Evolutionary conservation across 2,888 invertebrate species (phyloP), one percentile per base, ranked within the genome.

Genomic region (Toxonevra muliebris): DNA sequence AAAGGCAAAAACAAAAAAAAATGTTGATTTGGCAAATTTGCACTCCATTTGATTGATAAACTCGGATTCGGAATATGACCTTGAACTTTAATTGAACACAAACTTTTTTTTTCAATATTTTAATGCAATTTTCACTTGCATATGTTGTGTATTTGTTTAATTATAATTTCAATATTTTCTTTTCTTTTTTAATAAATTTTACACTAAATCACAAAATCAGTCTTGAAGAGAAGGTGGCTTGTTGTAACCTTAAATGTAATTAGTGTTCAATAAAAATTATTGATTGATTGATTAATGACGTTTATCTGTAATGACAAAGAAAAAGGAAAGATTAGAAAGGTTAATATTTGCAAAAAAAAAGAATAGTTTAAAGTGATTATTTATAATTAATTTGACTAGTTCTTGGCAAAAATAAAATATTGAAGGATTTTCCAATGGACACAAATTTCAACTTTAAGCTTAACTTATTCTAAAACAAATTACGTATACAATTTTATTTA

Each of bases 11-110:
- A 68, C 64, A 60, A 68, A 71, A 75, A 73, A 74, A 71, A 61
- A 75, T 73, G 69, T 74, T 42, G 52, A 60, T 17, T 66, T 57
- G 20, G 11, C 48, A 61, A 52, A 45, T 55, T 71, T 73, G 75
- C 65, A 77, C 79, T 80, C 79, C 79, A 79, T 79, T 79, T 71
- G 79, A 13, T 12, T 30, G 8, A n/a, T 30, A 30, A 7, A 30
- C 30, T 7, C 3, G 7, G 30, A 30, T 30, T 30, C 30, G 30
- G 30, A 7, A 30, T 30, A 30, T 30, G 30, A 30, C 30, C 30
- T 2, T 2, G 30, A 30, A 2, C 30, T 30, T 30, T 30, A 30
- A 30, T 30, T 30, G 30, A 7, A 30, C 30, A 7, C 30, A 30
- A 2, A 30, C 30, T 30, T 4, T 30, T 4, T 30, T 30, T 30